These are phyloP conservation scores for Colostygia pectinataria DNA, from an alignment of 2,888 invertebrate species.

Conservation along the genomic window DNA sequence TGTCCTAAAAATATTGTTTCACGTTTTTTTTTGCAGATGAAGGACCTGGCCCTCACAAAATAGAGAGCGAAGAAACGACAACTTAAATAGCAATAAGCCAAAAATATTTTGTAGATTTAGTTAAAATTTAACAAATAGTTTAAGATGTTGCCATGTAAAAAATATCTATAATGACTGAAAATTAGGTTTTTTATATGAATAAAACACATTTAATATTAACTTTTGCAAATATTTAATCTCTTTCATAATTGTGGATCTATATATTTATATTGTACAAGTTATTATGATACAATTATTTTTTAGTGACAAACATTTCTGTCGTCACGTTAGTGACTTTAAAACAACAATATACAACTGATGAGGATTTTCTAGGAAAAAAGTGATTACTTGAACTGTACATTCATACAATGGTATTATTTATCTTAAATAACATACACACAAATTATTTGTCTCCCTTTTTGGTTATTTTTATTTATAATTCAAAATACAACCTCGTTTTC, in stretches of 20 bases:
- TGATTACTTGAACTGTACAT: conserved; percentile 72
- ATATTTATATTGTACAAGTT: conserved; percentile 83
- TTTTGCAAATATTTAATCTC: conserved; percentile 84
- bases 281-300: conserved; percentile 77
- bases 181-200: conserved; percentile 46
- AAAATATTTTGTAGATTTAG: conserved; percentile 49
- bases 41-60: conserved; percentile 85
- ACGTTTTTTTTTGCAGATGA: conserved; percentile 60
- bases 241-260: conserved; percentile 84
- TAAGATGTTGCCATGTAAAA: conserved; percentile 49
- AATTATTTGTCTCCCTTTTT: conserved; percentile 79
- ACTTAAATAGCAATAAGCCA: conserved; percentile 47
- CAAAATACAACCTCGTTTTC: conserved; percentile 80
- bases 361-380: conserved; percentile 57
- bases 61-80: conserved; percentile 51
- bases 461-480: conserved; percentile 60
- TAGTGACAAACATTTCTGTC: conserved; percentile 60
- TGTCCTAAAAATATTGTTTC: too few species aligned
- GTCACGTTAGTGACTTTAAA: conserved; percentile 61
- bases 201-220: conserved; percentile 72
- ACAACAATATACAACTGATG: conserved; percentile 62
- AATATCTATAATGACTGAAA: conserved; percentile 56
- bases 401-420: conserved; percentile 57
- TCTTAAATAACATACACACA: conserved; percentile 80
- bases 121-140: conserved; percentile 40